Evolutionary conservation across 2,113 vertebrate genomes (phyloP).

Genomic region (Notothenia coriiceps): DNA sequence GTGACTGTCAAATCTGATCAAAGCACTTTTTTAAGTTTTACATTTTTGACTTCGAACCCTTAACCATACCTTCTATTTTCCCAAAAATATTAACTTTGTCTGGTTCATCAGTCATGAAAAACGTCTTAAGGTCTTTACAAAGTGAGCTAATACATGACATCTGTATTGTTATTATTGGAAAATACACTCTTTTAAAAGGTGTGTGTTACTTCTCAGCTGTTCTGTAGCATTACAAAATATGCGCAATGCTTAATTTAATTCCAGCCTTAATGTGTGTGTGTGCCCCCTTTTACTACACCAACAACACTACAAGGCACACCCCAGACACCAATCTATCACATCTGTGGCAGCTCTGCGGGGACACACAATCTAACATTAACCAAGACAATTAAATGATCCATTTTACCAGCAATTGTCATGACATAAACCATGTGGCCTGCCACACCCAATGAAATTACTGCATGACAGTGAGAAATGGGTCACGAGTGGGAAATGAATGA

Average conservation of each 20-base stretch:
- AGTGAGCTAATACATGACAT: too few species aligned
- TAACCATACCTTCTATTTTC: too few species aligned
- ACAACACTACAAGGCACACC: not conserved
- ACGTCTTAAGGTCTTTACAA: too few species aligned
- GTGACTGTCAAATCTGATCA: too few species aligned
- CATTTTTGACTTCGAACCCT: too few species aligned
- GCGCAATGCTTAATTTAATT: not conserved
- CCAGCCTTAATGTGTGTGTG: not conserved
- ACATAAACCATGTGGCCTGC: not conserved
- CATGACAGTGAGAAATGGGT: constrained; percentile 27
- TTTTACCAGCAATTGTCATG: not conserved
- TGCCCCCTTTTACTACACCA: not conserved
- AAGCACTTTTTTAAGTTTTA: too few species aligned
- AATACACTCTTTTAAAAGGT: not conserved
- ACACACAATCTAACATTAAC: not conserved
- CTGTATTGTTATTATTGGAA: too few species aligned
- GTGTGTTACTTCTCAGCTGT: not conserved
- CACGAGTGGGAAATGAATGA: not conserved
- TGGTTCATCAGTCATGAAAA: too few species aligned
- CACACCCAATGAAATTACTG: constrained; percentile 18
- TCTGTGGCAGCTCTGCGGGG: not conserved
- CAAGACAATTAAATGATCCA: not conserved
- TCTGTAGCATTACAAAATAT: not conserved
- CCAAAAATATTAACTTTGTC: too few species aligned
- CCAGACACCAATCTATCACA: not conserved